Conservation (phyloP, 2,797 vertebrate genomes). For the Paramormyrops hopkinsi region DNA sequence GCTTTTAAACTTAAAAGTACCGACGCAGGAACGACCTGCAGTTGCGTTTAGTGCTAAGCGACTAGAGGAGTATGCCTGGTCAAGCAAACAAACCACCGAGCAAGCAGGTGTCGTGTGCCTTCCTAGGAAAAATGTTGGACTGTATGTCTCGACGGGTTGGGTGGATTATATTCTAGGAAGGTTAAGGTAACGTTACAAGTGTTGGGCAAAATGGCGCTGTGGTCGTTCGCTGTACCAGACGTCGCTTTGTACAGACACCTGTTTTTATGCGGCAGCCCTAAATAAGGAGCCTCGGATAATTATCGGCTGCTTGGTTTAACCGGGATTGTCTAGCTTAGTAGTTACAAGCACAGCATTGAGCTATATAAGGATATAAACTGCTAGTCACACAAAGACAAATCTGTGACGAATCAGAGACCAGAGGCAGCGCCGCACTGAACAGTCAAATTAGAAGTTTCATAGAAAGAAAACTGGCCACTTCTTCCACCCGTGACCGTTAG, state of each 20-base stretch:
- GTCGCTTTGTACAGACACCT: background rate
- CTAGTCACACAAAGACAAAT: background rate
- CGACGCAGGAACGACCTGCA: background rate
- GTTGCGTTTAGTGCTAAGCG: background rate
- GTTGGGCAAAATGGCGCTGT: background rate
- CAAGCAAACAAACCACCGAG: background rate
- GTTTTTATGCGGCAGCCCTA: background rate
- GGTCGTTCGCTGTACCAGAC: no score
- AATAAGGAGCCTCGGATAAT: background rate
- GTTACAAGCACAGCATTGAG: background rate
- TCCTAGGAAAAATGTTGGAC: background rate
- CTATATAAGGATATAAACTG: background rate
- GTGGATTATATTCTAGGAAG: background rate
- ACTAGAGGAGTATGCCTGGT: background rate
- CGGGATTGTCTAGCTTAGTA: background rate
- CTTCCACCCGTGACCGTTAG: background rate
- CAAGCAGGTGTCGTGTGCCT: background rate
- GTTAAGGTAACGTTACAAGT: background rate
- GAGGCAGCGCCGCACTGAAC: background rate
- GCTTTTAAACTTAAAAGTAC: background rate
- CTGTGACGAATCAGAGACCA: background rate
- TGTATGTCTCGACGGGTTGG: background rate
- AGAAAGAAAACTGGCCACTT: background rate
- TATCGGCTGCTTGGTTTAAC: background rate
- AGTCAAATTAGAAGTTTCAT: background rate